These are phyloP conservation scores for Erinaceus europaeus DNA, from an alignment of 2,113 vertebrate species.

Conservation along the genomic window DNA sequence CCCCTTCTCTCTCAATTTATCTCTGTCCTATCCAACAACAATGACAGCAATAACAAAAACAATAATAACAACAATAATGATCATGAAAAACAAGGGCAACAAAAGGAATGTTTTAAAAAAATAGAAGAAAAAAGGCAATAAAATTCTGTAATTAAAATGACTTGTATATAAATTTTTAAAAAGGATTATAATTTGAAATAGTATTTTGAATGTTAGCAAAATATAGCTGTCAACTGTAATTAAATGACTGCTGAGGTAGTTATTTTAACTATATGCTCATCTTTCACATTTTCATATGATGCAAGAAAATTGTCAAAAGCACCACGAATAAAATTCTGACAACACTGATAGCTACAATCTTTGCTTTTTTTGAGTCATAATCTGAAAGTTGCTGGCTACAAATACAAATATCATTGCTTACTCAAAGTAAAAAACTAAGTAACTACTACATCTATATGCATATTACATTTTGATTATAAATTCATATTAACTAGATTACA, in stretches of 20 bases:
- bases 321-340: slow-evolving; percentile 11
- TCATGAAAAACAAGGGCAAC: too few species aligned
- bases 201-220: neutral
- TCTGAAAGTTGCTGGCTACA: neutral
- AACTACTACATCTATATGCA: neutral
- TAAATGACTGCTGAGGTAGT: neutral
- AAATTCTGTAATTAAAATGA: neutral
- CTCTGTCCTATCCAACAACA: too few species aligned
- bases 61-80: too few species aligned
- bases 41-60: too few species aligned
- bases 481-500: neutral
- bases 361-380: neutral
- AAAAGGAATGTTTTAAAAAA: too few species aligned
- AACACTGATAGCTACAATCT: neutral
- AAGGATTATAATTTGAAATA: neutral
- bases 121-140: too few species aligned
- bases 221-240: neutral
- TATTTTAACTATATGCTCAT: neutral
- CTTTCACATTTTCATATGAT: neutral
- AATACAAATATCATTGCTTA: neutral
- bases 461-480: slow-evolving; percentile 25
- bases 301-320: neutral
- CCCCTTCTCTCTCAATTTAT: too few species aligned
- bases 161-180: neutral
- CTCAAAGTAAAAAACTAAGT: neutral